Evolutionary conservation across 2,888 invertebrate genomes (phyloP).

Genomic region (Lithophane semibrunnea): DNA sequence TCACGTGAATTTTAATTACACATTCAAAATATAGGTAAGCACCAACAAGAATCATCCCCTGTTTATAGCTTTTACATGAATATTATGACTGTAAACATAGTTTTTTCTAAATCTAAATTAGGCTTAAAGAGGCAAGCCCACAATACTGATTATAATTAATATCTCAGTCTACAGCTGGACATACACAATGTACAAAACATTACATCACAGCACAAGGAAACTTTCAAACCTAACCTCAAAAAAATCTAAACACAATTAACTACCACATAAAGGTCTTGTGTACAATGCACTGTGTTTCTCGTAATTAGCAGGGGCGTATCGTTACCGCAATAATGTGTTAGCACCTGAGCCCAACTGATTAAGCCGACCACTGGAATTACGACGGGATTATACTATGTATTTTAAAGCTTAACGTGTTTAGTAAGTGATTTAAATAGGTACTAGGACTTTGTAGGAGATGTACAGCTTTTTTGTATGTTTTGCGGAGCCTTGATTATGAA

Average conservation of each 20-base stretch:
- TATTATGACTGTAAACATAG: not conserved
- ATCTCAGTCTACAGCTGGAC: not conserved
- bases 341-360: conserved; percentile 63
- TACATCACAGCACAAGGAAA: not conserved
- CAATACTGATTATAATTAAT: no score
- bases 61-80: not conserved
- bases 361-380: conserved; percentile 52
- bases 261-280: conserved; percentile 27
- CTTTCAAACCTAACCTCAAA: conserved; percentile 6
- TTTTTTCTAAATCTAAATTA: not conserved
- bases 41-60: not conserved
- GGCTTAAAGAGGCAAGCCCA: no score
- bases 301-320: conserved; percentile 58
- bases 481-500: fast-evolving
- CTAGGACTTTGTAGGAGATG: conserved; percentile 29
- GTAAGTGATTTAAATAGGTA: conserved; percentile 59
- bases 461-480: conserved; percentile 24
- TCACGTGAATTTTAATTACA: conserved; percentile 14
- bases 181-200: not conserved
- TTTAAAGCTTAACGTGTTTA: conserved; percentile 51
- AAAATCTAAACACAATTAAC: conserved; percentile 47
- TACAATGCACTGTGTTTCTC: conserved; percentile 39
- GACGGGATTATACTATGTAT: conserved; percentile 41
- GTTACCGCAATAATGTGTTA: conserved; percentile 60
- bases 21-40: not conserved